These are phyloP conservation scores for Podocnemis expansa DNA, from an alignment of 2,113 vertebrate species.

Conservation along the genomic window DNA sequence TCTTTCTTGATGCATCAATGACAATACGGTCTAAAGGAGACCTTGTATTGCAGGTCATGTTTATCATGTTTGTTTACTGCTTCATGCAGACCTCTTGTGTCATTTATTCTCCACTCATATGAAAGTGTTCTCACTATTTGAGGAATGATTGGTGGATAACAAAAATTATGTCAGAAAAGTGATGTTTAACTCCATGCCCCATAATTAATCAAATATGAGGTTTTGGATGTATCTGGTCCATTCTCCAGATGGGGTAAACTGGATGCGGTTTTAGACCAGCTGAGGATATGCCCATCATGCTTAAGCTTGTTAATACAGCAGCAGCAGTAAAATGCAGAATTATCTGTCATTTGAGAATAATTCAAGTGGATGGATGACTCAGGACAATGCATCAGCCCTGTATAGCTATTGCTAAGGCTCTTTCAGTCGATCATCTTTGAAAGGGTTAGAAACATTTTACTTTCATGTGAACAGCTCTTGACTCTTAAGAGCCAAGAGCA, in stretches of 20 bases:
- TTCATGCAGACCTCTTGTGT: not conserved
- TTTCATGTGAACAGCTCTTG: slow-evolving; percentile 63
- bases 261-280: not conserved
- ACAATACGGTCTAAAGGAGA: not conserved
- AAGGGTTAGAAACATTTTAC: slow-evolving; percentile 69
- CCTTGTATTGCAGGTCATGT: slow-evolving; percentile 16
- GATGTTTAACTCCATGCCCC: not conserved
- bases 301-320: slow-evolving; percentile 55
- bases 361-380: slow-evolving; percentile 65
- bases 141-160: not conserved
- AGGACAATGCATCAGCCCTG: slow-evolving; percentile 62
- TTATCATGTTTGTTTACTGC: slow-evolving; percentile 15
- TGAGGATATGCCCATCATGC: not conserved
- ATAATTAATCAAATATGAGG: slow-evolving; percentile 20
- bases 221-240: not conserved
- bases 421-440: slow-evolving; percentile 61
- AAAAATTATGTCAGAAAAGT: not conserved
- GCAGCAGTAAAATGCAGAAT: slow-evolving; percentile 52
- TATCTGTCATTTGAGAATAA: slow-evolving; percentile 65
- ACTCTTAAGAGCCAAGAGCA: slow-evolving; percentile 63
- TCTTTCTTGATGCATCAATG: slow-evolving; percentile 27
- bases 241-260: slow-evolving; percentile 3
- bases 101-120: not conserved
- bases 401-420: slow-evolving; percentile 58
- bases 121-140: not conserved